Evolutionary conservation across 1,140 invertebrate genomes (phyloP).

Genomic region (Carcinoscorpius rotundicauda): DNA sequence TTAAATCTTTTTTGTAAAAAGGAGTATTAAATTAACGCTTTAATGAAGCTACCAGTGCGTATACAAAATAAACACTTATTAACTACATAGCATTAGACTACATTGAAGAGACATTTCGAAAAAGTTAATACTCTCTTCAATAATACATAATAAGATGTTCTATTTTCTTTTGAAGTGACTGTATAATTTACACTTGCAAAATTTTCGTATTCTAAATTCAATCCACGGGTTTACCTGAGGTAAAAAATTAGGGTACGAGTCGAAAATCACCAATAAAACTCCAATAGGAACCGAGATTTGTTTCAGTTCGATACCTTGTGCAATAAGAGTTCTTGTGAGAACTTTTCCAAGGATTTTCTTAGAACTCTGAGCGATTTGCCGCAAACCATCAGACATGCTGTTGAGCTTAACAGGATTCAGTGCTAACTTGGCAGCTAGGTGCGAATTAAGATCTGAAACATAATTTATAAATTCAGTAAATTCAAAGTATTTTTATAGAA

Average conservation of each 20-base stretch:
- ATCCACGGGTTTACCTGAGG: constrained; percentile 53
- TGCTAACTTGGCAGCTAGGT: constrained; percentile 68
- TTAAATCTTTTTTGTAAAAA: too few species aligned
- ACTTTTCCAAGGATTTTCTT: constrained; percentile 67
- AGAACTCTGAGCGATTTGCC: constrained; percentile 78
- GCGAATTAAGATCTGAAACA: constrained; percentile 52
- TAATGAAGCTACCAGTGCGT: too few species aligned
- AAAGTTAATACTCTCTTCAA: too few species aligned
- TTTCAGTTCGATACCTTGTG: constrained; percentile 65
- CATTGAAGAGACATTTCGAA: too few species aligned
- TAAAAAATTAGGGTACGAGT: constrained; percentile 93
- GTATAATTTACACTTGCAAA: neutral
- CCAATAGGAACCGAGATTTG: constrained; percentile 97
- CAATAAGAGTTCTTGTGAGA: constrained; percentile 65
- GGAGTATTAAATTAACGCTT: too few species aligned
- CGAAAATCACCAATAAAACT: constrained; percentile 94
- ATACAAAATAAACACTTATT: too few species aligned
- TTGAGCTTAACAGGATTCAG: constrained; percentile 82
- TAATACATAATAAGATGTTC: too few species aligned
- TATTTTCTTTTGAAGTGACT: neutral
- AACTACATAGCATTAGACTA: too few species aligned
- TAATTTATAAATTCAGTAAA: too few species aligned
- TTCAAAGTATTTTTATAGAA: neutral
- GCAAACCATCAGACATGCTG: constrained; percentile 67
- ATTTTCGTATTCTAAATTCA: too few species aligned